Evolutionary conservation across 2,888 invertebrate species (phyloP), one percentile per base, ranked within the genome.

Genomic region (Psylliodes chrysocephalus): DNA sequence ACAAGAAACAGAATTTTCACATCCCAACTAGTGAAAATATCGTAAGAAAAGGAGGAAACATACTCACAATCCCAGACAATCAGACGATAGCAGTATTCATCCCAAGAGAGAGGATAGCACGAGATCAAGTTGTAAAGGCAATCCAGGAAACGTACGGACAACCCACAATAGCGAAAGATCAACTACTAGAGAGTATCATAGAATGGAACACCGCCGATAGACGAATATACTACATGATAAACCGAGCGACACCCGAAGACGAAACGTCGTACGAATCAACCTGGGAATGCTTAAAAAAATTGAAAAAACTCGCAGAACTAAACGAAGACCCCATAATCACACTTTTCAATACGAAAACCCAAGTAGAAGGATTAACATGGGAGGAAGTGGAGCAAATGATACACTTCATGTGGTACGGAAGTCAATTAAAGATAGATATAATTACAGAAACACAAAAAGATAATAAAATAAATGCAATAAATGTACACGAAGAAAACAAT

Each of bases 361-460:
- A 42, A 33, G 38, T 63, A 42, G 44, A 56, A 33, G 46, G 49
- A 25, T 28, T 63, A 18, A 14, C 14, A 1, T 63, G 56, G 62
- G 55, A 55, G 25, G 49, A 52, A 51, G 30, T 63, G 10, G 14
- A 14, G 42, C 19, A 18, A 15, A 56, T 52, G 61, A 35, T 46
- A 8, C 17, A 61, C 30, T 54, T 61, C 15, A 17, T 61, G n/a
- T 47, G 44, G 1, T 46, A 60, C 25, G 52, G 44, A n/a, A 25
- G 30, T 10, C 25, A 53, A 17, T 30, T 53, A 2, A 19, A 30
- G 5, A 35, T 60, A 30, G 40, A 12, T 12, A 35, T 42, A 53
- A 28, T 44, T 46, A n/a, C 2, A 14, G n/a, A 17, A n/a, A 44
- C 5, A 1, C 10, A 44, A n/a, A n/a, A 52, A 18, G 10, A 49